phyloP scores from a whole-genome alignment of 2,797 vertebrate species.

The Alouatta caraya region DNA sequence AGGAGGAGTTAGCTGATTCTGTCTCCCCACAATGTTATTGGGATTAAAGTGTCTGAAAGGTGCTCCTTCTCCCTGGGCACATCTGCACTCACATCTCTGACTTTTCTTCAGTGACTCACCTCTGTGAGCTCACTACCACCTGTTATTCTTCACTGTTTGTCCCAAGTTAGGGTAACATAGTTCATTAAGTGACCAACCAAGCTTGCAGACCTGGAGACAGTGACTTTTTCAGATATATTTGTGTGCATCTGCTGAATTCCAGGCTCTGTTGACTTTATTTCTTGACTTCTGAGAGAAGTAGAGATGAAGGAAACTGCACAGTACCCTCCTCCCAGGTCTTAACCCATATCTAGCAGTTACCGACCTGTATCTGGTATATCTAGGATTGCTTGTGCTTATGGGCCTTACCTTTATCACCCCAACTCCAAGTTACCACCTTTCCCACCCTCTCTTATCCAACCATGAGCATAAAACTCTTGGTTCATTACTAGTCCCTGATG shows the following conservation, averaged over 20 bases:
- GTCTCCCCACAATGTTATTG: accelerated
- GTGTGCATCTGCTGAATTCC: neutral
- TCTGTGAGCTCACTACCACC: neutral
- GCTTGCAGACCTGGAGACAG: neutral
- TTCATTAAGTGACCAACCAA: neutral
- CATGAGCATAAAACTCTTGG: neutral
- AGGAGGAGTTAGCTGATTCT: neutral
- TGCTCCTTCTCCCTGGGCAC: neutral
- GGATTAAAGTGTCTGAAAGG: neutral
- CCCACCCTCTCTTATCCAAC: neutral
- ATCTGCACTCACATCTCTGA: neutral
- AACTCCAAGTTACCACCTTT: neutral
- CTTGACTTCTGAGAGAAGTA: neutral
- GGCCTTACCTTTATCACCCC: no score
- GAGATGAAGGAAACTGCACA: neutral
- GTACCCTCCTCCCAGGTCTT: neutral
- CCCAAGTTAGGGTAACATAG: neutral
- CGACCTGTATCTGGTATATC: neutral
- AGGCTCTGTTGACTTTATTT: neutral
- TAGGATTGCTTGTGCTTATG: neutral
- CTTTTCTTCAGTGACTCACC: neutral
- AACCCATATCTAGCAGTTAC: neutral
- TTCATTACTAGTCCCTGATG: neutral
- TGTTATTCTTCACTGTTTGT: neutral
- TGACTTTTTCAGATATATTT: neutral